A percentile compares a stretch with the other conserved stretches of the same genome.
Conservation (phyloP, 2,113 vertebrate species). For the Mungos mungo region DNA sequence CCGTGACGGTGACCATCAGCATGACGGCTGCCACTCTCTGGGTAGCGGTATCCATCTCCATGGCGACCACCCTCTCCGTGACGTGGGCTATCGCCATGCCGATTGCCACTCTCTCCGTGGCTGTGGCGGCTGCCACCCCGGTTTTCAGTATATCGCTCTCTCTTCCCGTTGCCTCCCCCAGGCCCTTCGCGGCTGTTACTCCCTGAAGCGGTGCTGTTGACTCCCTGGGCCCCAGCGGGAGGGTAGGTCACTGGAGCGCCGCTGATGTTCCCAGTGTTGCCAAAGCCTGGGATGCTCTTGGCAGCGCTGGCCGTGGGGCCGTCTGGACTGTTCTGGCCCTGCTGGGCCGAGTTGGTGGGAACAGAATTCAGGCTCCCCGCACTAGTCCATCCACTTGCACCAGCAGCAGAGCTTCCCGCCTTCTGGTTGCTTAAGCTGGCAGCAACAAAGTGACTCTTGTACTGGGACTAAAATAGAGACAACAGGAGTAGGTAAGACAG, state of each 20-base stretch:
- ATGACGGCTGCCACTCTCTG: constrained; percentile 82
- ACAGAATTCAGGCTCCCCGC: constrained; percentile 97
- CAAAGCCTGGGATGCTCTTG: constrained; percentile 82
- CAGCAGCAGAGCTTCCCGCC: constrained; percentile 90
- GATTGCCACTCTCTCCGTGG: constrained; percentile 79
- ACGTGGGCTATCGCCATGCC: constrained; percentile 81
- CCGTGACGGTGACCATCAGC: constrained; percentile 82
- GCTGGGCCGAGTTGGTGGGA: constrained; percentile 88
- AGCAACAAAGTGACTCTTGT: constrained; percentile 98
- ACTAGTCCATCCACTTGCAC: constrained; percentile 96
- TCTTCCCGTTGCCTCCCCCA: constrained; percentile 65
- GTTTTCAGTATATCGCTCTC: constrained; percentile 78
- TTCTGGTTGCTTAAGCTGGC: constrained; percentile 94
- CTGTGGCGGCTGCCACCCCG: constrained; percentile 78
- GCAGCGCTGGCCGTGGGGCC: constrained; percentile 44
- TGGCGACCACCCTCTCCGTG: constrained; percentile 83
- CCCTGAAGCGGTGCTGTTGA: constrained; percentile 79
- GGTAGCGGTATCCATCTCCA: constrained; percentile 82
- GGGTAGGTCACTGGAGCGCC: constrained; percentile 86
- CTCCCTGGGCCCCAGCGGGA: constrained; percentile 71
- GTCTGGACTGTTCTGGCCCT: constrained; percentile 74
- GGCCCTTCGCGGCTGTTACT: constrained; percentile 81
- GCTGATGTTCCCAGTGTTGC: constrained; percentile 84
- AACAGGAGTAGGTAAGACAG: not conserved
- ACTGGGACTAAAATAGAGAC: constrained; percentile 90